Conservation (phyloP, 2,113 vertebrate genomes). For the Peromyscus californicus region DNA sequence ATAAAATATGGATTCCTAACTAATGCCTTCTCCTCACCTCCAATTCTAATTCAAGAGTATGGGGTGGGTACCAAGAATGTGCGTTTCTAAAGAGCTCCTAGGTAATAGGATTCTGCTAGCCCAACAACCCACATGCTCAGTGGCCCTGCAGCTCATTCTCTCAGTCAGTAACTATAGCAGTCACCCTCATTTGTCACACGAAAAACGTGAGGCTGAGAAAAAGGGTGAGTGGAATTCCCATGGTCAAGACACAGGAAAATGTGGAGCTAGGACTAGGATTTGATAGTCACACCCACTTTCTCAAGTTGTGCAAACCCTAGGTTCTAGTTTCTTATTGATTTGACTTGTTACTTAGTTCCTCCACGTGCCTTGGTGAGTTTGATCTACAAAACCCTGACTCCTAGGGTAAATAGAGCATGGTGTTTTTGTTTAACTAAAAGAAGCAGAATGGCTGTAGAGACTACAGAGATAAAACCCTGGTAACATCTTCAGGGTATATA, state of each 20-base stretch:
- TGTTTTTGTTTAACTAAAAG: neutral
- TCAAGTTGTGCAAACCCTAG: neutral
- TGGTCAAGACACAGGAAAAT: neutral
- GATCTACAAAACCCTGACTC: neutral
- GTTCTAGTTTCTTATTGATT: neutral
- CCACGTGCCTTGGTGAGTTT: neutral
- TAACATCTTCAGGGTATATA: neutral
- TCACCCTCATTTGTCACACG: neutral
- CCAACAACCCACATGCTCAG: neutral
- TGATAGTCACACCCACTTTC: neutral
- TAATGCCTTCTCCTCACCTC: neutral
- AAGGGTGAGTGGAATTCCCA: neutral
- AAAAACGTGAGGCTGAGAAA: conserved; percentile 10
- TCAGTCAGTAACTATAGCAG: neutral
- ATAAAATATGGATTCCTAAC: neutral
- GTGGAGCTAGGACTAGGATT: neutral
- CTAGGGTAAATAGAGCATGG: neutral
- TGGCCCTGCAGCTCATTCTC: neutral
- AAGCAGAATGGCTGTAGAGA: neutral
- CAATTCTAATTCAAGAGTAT: neutral
- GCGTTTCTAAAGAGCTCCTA: neutral
- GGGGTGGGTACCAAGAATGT: neutral
- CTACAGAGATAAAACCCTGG: neutral
- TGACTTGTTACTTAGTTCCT: neutral
- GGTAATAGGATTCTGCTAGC: neutral